Percentiles rank a stretch among this genome's conserved stretches.
phyloP scores from a whole-genome alignment of 2,113 vertebrate species.

The Muscicapa adusta region DNA sequence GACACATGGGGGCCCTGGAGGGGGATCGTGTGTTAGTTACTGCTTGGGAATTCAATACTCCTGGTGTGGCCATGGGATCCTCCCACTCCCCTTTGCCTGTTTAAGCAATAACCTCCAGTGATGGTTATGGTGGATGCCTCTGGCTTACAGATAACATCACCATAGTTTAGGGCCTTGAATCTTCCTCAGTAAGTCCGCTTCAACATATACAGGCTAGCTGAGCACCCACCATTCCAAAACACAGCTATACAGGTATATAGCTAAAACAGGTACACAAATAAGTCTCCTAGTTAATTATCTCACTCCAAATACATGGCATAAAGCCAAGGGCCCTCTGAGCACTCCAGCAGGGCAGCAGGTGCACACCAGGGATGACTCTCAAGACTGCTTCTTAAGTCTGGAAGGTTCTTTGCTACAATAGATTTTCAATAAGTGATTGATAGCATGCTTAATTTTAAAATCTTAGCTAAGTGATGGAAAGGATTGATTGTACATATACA shows the following conservation, averaged over 20 bases:
- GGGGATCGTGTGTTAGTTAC: neutral
- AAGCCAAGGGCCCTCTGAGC: neutral
- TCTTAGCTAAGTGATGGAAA: neutral
- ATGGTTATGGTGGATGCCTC: neutral
- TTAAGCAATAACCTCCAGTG: neutral
- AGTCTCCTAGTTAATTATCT: neutral
- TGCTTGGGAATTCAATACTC: neutral
- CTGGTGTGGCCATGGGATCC: neutral
- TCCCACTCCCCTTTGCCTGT: fast-evolving
- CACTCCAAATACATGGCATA: neutral
- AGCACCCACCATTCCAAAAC: neutral
- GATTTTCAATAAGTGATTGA: neutral
- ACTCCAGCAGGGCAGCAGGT: neutral
- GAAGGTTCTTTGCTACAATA: neutral
- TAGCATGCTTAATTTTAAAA: neutral
- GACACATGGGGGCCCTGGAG: neutral
- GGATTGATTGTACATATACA: neutral
- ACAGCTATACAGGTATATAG: no score
- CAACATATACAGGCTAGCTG: neutral
- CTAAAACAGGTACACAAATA: neutral
- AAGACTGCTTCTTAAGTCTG: neutral
- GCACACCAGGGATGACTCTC: neutral
- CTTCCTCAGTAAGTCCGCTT: neutral
- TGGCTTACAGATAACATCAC: no score
- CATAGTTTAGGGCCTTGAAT: neutral